Evolutionary conservation across 2,797 vertebrate genomes (phyloP).

Genomic region (Schizothorax lantsangensis): DNA sequence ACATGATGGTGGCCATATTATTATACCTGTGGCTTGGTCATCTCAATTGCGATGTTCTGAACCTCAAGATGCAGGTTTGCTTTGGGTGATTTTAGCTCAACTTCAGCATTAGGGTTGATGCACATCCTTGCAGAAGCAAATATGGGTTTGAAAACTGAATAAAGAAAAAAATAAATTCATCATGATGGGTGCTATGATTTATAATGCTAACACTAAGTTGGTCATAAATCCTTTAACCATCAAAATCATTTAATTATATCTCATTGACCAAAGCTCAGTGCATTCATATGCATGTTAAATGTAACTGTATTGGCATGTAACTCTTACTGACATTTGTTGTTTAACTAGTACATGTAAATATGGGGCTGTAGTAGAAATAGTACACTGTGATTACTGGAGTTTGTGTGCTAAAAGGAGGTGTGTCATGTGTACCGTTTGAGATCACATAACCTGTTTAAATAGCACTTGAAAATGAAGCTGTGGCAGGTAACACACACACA

Average conservation of each 20-base stretch:
- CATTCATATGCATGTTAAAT: not conserved
- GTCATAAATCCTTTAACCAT: not conserved
- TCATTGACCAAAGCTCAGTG: not conserved
- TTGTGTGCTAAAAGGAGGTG: slow-evolving; percentile 13
- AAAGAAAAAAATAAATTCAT: slow-evolving; percentile 18
- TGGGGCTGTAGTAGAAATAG: not conserved
- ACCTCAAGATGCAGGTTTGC: slow-evolving; percentile 88
- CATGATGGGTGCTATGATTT: not conserved
- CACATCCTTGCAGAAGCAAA: slow-evolving; percentile 92
- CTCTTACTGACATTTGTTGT: not conserved
- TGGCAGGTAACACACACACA: slow-evolving; percentile 2
- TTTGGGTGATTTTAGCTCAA: slow-evolving; percentile 88
- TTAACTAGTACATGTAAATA: not conserved
- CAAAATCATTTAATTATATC: not conserved
- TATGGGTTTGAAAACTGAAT: slow-evolving; percentile 91
- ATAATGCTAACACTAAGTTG: not conserved
- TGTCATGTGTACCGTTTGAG: not conserved
- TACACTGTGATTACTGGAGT: not conserved
- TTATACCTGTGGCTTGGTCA: slow-evolving; percentile 91
- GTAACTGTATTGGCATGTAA: not conserved
- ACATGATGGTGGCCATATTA: not conserved
- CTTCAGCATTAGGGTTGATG: slow-evolving; percentile 90
- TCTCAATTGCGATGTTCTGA: slow-evolving; percentile 91
- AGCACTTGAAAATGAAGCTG: not conserved
- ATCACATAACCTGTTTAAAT: slow-evolving; percentile 25